Evolutionary conservation across 2,113 vertebrate genomes (phyloP).

Genomic region (Pelecanoides urinatrix): DNA sequence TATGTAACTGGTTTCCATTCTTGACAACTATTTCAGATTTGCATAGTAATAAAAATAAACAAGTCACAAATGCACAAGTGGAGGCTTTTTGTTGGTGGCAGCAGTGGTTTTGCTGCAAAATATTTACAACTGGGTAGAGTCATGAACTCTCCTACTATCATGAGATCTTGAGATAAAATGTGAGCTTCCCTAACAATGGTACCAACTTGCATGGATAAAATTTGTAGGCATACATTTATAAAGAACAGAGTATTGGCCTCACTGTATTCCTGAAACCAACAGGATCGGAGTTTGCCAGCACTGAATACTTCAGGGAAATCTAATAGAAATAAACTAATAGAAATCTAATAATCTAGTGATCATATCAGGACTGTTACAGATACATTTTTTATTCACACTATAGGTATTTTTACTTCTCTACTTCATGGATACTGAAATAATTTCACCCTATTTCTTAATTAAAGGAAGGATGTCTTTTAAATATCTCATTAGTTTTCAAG

Average conservation of each 20-base stretch:
- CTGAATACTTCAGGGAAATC: not conserved
- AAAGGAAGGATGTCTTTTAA: slow-evolving; percentile 2
- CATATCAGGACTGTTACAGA: not conserved
- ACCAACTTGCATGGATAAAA: not conserved
- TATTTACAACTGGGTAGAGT: not conserved
- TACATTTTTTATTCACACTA: not conserved
- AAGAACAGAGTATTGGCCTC: not conserved
- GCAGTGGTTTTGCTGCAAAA: not conserved
- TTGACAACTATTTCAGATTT: not conserved
- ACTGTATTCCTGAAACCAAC: not conserved
- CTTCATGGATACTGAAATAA: not conserved
- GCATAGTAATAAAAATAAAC: not conserved
- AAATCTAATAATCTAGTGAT: not conserved
- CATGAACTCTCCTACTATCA: not conserved
- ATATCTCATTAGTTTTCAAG: slow-evolving; percentile 39
- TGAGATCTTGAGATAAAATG: not conserved
- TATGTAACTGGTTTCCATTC: not conserved
- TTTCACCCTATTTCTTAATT: not conserved
- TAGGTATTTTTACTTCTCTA: not conserved
- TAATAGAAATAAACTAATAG: not conserved
- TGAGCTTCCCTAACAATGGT: not conserved
- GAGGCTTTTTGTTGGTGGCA: not conserved
- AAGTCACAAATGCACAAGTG: not conserved
- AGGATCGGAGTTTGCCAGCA: not conserved
- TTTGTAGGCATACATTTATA: not conserved